phyloP scores from a whole-genome alignment of 2,888 invertebrate genomes.

The Disparrhopalites patrizii region DNA sequence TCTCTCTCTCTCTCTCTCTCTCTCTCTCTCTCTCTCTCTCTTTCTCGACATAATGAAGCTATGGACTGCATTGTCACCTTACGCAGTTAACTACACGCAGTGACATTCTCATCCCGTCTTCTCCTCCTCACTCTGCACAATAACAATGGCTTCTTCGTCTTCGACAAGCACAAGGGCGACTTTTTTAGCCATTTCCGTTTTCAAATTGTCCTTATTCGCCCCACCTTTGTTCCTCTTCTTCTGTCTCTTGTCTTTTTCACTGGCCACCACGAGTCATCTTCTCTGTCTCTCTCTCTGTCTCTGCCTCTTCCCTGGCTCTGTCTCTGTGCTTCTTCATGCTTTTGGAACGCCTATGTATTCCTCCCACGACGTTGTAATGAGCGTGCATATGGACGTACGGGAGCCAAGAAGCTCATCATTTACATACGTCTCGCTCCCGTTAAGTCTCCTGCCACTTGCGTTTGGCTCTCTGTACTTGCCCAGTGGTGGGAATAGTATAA shows the following conservation, averaged over 20 bases:
- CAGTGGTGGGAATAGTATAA: no score
- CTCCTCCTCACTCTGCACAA: no score
- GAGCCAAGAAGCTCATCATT: no score
- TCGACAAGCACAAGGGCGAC: constrained; percentile 28
- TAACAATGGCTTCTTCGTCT: constrained; percentile 15
- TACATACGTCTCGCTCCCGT: no score
- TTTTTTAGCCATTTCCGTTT: constrained; percentile 26
- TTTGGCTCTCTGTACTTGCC: no score
- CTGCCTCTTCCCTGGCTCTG: not conserved
- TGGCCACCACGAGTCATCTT: no score
- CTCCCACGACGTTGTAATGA: not conserved
- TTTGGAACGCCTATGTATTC: not conserved
- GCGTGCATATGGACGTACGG: no score
- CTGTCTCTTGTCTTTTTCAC: not conserved
- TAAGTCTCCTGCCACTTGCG: no score
- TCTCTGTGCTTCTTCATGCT: not conserved
- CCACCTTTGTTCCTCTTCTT: constrained; percentile 1
- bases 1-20: not conserved
- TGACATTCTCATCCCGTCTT: no score
- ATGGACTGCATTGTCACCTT: not conserved
- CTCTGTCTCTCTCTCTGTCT: not conserved
- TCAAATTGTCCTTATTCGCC: constrained; percentile 23
- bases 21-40: not conserved
- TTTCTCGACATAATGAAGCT: no score
- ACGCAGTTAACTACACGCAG: not conserved